phyloP scores from a whole-genome alignment of 1,140 invertebrate genomes.

The Drosophila trapezifrons region DNA sequence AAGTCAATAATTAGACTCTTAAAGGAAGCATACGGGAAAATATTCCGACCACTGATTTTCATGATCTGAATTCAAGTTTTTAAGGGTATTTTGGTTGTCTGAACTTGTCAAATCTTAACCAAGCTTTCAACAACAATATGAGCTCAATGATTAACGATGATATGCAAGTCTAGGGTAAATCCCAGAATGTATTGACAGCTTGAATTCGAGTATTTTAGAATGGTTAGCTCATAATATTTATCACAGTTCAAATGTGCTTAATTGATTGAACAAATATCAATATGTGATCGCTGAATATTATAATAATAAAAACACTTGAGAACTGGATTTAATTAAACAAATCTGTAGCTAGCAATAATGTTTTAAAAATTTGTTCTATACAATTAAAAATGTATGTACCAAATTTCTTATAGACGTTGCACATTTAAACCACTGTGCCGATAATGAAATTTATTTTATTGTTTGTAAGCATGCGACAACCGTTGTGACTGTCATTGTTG shows the following conservation, averaged over 20 bases:
- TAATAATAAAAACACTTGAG: neutral
- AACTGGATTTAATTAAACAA: too few relatives aligned
- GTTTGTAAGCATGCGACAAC: conserved; percentile 55
- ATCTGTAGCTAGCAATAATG: too few relatives aligned
- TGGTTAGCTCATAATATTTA: neutral
- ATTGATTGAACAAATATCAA: neutral
- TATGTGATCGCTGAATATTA: neutral
- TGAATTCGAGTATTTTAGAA: conserved; percentile 1
- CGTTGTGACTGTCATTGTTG: conserved; percentile 48
- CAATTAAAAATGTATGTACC: neutral
- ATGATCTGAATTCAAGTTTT: neutral
- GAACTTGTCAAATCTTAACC: conserved; percentile 2
- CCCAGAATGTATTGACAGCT: neutral
- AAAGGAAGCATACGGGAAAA: neutral
- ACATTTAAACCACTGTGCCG: conserved; percentile 51
- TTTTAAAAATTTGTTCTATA: neutral
- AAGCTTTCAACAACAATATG: neutral
- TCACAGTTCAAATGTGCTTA: neutral
- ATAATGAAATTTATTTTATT: conserved; percentile 52
- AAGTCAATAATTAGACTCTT: neutral
- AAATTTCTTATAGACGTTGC: neutral
- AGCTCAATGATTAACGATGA: conserved; percentile 23
- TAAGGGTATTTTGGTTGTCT: conserved; percentile 1
- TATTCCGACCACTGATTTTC: neutral
- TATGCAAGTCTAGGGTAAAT: conserved; percentile 8